Evolutionary conservation across 2,797 vertebrate genomes (phyloP), one percentile per base, ranked within the genome.

Genomic region (Rhabdophis nuchalis): DNA sequence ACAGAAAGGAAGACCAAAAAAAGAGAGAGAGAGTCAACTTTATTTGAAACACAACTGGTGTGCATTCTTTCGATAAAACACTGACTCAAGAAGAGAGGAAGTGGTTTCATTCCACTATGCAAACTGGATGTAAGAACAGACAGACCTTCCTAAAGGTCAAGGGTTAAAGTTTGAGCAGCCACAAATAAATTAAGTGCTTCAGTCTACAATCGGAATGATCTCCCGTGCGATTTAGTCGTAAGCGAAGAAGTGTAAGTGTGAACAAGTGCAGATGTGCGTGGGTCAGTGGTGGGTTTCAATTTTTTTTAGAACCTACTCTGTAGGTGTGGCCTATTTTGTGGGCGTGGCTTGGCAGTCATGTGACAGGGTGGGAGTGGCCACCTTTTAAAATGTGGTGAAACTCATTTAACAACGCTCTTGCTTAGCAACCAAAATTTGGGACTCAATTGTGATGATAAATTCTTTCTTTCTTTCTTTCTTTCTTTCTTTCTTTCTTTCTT

Each of bases 11-110:
- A 60, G 58, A 27, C 10, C 18, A 10, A 12, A 25, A 23, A 25
- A 12, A 25, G n/a, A n/a, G n/a, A n/a, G n/a, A n/a, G n/a, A n/a
- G 36, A 12, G 36, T 88, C 41, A 1, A 25, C 25, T 94, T 13
- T 94, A 72, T 91, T 92, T 94, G 91, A 97, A 97, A 97, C 82
- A 97, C 95, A 93, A 96, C 93, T 36, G 91, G 90, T 88, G 29
- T 97, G 98, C 85, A 46, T 87, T 95, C 92, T 94, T 85, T 92
- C 93, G 98, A 98, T 98, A 98, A 98, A 96, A 91, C 91, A 41
- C 91, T 94, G 95, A 95, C 56, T 94, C 94, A 93, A 96, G 93
- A 96, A 96, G 94, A 94, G 94, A 97, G 98, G 98, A 98, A 98
- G 97, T 96, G 96, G 97, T 95, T 97, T 94, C 89, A 89, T 91